Conservation (phyloP, 2,888 invertebrate genomes). For the Lasioglossum vierecki region DNA sequence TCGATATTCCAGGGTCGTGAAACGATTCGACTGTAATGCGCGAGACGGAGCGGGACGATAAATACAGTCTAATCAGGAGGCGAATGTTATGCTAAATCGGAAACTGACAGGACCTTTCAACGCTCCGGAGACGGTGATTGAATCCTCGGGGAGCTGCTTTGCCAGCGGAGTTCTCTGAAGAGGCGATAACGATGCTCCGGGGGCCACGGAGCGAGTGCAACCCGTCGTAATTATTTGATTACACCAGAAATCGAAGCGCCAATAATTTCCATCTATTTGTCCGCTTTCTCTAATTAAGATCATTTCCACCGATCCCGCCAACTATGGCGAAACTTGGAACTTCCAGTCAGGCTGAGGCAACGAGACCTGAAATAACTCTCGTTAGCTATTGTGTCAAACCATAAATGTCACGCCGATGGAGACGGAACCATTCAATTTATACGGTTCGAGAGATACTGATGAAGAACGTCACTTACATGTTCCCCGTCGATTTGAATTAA, state of each 20-base stretch:
- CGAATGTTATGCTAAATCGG: conserved; percentile 10
- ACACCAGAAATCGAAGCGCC: not conserved
- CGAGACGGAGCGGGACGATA: not conserved
- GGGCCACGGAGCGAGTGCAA: not conserved
- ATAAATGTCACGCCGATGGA: not conserved
- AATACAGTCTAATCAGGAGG: not conserved
- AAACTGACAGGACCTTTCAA: conserved; percentile 17
- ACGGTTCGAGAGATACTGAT: not conserved
- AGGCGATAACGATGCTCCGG: conserved; percentile 20
- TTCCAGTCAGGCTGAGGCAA: not conserved
- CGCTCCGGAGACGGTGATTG: conserved; percentile 4
- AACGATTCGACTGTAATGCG: conserved; percentile 3
- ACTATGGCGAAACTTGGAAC: not conserved
- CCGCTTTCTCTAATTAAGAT: not conserved
- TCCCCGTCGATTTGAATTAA: too few species aligned
- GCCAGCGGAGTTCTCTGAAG: conserved; percentile 14
- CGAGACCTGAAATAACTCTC: not conserved
- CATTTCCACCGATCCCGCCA: not conserved
- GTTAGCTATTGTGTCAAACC: not conserved
- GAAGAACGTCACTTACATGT: not conserved
- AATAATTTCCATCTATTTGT: not conserved
- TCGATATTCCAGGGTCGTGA: not conserved
- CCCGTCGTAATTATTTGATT: conserved; percentile 1
- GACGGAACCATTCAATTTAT: not conserved
- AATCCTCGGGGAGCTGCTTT: conserved; percentile 14